These are phyloP conservation scores for Heliornis fulica DNA, from an alignment of 2,113 vertebrate species.

Conservation along the genomic window DNA sequence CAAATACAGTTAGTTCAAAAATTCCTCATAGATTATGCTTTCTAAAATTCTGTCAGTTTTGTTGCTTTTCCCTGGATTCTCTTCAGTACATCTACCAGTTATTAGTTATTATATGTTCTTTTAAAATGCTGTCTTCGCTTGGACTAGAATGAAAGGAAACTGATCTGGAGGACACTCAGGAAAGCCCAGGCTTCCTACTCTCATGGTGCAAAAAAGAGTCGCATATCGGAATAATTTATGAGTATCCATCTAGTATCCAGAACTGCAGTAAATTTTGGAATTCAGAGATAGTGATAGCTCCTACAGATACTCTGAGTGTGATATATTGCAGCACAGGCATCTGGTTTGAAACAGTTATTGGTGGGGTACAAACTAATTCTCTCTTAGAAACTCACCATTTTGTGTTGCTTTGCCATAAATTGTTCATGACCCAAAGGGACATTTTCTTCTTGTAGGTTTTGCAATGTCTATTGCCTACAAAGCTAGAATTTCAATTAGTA, in stretches of 20 bases:
- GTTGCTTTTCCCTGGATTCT: background rate
- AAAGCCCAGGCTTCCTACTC: background rate
- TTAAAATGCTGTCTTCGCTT: background rate
- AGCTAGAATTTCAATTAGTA: constrained; percentile 44
- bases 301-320: background rate
- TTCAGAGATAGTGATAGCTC: constrained; percentile 7
- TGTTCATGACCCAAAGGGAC: background rate
- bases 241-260: background rate
- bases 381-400: background rate
- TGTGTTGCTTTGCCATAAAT: constrained; percentile 25
- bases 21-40: background rate
- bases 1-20: background rate
- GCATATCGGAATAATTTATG: background rate
- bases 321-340: constrained; percentile 15
- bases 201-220: background rate
- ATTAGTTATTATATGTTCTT: background rate
- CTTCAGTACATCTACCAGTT: background rate
- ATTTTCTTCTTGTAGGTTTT: constrained; percentile 27
- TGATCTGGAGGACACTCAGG: background rate
- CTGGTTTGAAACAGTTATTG: constrained; percentile 12
- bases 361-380: background rate
- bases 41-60: background rate
- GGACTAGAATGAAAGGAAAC: background rate
- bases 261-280: background rate
- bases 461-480: background rate